These are phyloP conservation scores for Pyrgus malvae DNA, from an alignment of 2,888 invertebrate genomes.

Conservation along the genomic window DNA sequence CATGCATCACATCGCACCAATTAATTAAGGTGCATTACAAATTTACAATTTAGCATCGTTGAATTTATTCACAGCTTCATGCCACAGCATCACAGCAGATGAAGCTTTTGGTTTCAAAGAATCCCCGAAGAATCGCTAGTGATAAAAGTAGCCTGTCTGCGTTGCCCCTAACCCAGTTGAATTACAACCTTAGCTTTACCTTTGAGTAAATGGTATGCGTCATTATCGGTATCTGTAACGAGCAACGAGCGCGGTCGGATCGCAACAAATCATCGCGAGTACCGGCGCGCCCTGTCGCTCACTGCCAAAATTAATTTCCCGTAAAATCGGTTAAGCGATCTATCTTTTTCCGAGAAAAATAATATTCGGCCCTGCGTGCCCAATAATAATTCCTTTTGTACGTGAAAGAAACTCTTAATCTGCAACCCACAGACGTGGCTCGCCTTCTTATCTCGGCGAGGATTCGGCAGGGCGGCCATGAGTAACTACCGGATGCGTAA, in stretches of 20 bases:
- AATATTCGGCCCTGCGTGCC: conserved; percentile 58
- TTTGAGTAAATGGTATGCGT: conserved; percentile 69
- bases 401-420: conserved; percentile 58
- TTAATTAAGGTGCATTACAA: no score
- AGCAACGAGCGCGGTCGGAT: conserved; percentile 61
- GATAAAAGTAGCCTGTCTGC: no score
- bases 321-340: conserved; percentile 76
- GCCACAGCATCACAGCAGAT: no score
- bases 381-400: conserved; percentile 62
- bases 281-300: conserved; percentile 65
- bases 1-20: no score
- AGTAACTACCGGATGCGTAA: conserved; percentile 20
- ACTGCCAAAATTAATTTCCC: conserved; percentile 77
- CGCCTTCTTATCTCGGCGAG: conserved; percentile 62
- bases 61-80: no score
- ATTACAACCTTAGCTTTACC: conserved; percentile 56
- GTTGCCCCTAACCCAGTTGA: conserved; percentile 59
- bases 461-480: conserved; percentile 38
- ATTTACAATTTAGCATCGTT: no score
- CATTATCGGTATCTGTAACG: conserved; percentile 69
- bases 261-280: conserved; percentile 67
- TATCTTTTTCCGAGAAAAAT: conserved; percentile 75
- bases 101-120: no score
- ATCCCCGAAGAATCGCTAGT: no score
- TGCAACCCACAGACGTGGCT: conserved; percentile 48